Conservation (phyloP, 2,797 vertebrate genomes). For the Paedocypris micromegethes region DNA sequence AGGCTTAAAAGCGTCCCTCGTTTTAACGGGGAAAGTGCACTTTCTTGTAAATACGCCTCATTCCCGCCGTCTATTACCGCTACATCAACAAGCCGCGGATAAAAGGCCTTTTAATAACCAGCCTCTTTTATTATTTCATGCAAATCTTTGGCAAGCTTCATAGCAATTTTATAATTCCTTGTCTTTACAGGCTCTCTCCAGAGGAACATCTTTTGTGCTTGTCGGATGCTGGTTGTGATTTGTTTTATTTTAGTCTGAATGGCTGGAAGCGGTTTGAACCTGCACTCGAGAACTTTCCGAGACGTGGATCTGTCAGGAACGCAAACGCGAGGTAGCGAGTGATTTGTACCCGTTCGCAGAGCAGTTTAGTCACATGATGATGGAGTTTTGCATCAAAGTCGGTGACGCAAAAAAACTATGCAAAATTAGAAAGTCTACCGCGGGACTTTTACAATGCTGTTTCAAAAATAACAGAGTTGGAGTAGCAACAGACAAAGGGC, state of each 20-base stretch:
- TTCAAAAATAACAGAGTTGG: no score
- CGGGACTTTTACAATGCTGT: no score
- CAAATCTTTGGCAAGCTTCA: conserved; percentile 8
- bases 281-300: no score
- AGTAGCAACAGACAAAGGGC: no score
- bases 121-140: neutral
- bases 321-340: no score
- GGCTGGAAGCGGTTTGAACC: conserved; percentile 22
- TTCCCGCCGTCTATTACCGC: neutral
- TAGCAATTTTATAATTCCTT: conserved; percentile 7
- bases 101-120: neutral
- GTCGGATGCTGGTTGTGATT: conserved; percentile 22
- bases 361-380: no score
- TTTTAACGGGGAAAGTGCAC: conserved; percentile 5
- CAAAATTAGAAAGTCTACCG: no score
- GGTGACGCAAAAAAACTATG: no score
- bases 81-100: neutral
- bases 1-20: neutral
- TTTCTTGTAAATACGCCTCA: neutral
- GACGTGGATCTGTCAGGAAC: no score
- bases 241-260: conserved; percentile 27
- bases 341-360: no score
- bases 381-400: no score
- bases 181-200: conserved; percentile 14
- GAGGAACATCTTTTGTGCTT: conserved; percentile 2